Evolutionary conservation across 2,797 vertebrate genomes (phyloP), one percentile per base, ranked within the genome.

Genomic region (Betta splendens): DNA sequence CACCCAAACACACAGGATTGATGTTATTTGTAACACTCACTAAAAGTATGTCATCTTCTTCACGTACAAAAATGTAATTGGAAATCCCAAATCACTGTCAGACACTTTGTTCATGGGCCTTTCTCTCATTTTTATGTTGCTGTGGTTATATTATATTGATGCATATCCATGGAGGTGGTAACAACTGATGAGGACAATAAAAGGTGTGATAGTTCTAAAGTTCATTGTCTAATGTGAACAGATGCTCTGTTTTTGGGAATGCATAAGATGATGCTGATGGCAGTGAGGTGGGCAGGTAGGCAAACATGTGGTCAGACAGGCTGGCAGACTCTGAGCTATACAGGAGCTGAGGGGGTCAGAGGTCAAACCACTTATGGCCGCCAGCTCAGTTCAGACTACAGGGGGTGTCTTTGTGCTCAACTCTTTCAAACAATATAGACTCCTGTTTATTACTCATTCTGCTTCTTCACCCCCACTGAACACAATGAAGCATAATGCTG

Each of bases 291-390:
- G 44, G 23, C 57, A 48, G 60, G 53, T 67, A 66, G 59, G 62
- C 63, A 70, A 53, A 38, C 26, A 48, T 56, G 64, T 69, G 45
- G 40, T 36, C 55, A 64, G 69, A 70, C 64, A 35, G 40, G 23
- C 70, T 59, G 48, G 45, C 72, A 75, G 68, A 64, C 79, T 9
- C 39, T 56, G 31, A 83, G 72, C 64, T 50, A 60, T 72, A 73
- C 69, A 68, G 74, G 75, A 78, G 74, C 72, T 79, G 64, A 48
- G 38, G 5, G 49, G 75, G 77, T 73, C 57, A 60, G 33, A 70
- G 84, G 81, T 87, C 77, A 86, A 71, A 75, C 67, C 75, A 53
- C 44, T 83, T 72, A 63, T 38, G 36, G 65, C 65, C 72, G 63
- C 57, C 59, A 17, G 56, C 57, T 33, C 46, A 45, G 62, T 51